Conservation (phyloP, 2,113 vertebrate species). For the Percina caprodes region DNA sequence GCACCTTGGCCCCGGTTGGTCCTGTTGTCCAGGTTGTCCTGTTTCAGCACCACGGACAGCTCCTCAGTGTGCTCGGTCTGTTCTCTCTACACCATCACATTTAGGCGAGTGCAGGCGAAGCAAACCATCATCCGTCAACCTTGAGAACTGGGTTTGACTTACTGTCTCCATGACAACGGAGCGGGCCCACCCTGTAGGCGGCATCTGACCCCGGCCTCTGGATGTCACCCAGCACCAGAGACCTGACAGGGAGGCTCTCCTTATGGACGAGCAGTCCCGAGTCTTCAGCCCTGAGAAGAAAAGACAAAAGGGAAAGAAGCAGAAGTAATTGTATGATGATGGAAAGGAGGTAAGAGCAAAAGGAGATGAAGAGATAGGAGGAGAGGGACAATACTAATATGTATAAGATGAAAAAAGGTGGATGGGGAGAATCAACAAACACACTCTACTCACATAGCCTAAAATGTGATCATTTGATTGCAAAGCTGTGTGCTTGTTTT, state of each 20-base stretch:
- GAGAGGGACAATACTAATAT: not conserved
- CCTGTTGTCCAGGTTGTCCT: no score
- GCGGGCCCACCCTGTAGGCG: constrained; percentile 90
- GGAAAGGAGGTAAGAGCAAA: no score
- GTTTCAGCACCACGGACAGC: constrained; percentile 55
- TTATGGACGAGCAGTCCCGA: constrained; percentile 91
- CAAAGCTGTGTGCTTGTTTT: constrained; percentile 1
- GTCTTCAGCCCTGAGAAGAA: constrained; percentile 88
- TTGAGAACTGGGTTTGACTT: constrained; percentile 77
- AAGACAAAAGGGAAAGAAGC: not conserved
- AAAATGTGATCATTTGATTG: not conserved
- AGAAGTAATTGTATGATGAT: not conserved
- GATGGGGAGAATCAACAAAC: not conserved
- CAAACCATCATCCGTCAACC: constrained; percentile 20
- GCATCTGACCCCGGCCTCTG: constrained; percentile 90
- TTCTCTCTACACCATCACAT: constrained; percentile 21
- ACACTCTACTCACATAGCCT: not conserved
- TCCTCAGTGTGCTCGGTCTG: not conserved
- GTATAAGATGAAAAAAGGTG: not conserved
- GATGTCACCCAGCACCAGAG: constrained; percentile 90
- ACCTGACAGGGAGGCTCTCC: constrained; percentile 90
- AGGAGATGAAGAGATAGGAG: not conserved
- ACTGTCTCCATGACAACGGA: constrained; percentile 93
- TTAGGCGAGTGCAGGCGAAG: constrained; percentile 28
- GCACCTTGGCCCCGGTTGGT: not conserved